Conservation (phyloP, 1,140 invertebrate species). For the Brachionus manjavacas region DNA sequence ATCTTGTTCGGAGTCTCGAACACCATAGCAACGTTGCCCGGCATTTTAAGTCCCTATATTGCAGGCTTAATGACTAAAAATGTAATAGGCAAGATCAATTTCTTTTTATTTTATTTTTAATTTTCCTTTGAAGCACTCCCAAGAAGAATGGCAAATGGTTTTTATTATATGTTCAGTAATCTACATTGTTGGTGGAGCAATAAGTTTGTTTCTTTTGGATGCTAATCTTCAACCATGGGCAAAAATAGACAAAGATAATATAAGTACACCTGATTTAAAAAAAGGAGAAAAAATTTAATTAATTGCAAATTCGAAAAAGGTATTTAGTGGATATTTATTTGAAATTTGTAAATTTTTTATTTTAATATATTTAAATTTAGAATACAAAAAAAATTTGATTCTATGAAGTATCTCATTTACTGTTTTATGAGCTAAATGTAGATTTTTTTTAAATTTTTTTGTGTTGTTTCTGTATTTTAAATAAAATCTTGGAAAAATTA, state of each 20-base stretch:
- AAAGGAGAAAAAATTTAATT: not conserved
- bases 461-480: not conserved
- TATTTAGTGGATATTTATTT: not conserved
- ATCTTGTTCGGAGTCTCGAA: slow-evolving; percentile 76
- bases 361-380: not conserved
- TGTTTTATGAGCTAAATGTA: too few species aligned
- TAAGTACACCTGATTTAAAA: not conserved
- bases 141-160: slow-evolving; percentile 18
- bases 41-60: slow-evolving; percentile 64
- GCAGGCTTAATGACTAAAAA: slow-evolving; percentile 25
- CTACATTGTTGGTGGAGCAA: not conserved
- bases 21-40: slow-evolving; percentile 78
- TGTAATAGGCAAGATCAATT: slow-evolving; percentile 50
- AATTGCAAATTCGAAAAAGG: not conserved
- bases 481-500: too few species aligned
- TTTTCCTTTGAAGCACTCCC: not conserved
- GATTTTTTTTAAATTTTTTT: not conserved
- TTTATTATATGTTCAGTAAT: slow-evolving; percentile 16
- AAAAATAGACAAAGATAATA: not conserved
- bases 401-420: too few species aligned
- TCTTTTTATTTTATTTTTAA: not conserved
- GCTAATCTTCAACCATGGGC: not conserved
- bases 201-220: not conserved
- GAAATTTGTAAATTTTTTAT: not conserved
- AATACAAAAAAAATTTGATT: too few species aligned